A percentile compares a stretch with the other conserved stretches of the same genome.
Evolutionary conservation across 2,797 vertebrate genomes (phyloP).

Genomic region (Emys orbicularis): DNA sequence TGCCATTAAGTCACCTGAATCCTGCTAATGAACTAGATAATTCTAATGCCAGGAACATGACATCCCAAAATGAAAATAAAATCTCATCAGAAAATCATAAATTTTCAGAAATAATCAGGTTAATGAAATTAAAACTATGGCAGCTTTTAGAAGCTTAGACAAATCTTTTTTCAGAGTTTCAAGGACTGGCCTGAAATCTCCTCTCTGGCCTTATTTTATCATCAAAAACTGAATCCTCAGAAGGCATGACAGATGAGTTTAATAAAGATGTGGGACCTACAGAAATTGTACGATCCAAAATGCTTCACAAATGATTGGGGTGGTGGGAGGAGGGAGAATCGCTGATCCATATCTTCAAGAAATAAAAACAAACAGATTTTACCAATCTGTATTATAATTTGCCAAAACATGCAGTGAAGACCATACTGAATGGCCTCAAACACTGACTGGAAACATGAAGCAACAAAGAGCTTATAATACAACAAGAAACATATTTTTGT

Average conservation of each 20-base stretch:
- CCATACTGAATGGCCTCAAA: neutral
- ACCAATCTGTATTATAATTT: neutral
- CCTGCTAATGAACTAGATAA: neutral
- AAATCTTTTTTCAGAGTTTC: neutral
- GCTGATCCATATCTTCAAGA: neutral
- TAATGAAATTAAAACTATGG: neutral
- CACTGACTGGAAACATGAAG: neutral
- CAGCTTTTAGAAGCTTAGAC: neutral
- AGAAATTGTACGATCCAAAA: neutral
- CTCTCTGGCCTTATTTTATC: neutral
- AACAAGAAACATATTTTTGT: neutral
- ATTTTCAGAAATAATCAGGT: neutral
- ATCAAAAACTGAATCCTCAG: rapidly evolving
- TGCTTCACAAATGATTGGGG: neutral
- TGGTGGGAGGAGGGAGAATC: neutral
- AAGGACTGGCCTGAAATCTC: neutral
- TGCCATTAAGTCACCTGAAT: rapidly evolving
- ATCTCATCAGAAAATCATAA: neutral
- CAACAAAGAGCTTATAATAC: neutral
- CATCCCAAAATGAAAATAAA: neutral
- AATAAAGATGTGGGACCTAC: neutral
- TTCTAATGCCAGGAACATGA: neutral
- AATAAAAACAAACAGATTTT: neutral
- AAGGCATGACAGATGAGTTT: rapidly evolving
- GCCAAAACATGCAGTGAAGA: neutral